A percentile compares a stretch with the other conserved stretches of the same genome.
Evolutionary conservation across 2,797 vertebrate species (phyloP).

Genomic region (Sitta carolinensis): DNA sequence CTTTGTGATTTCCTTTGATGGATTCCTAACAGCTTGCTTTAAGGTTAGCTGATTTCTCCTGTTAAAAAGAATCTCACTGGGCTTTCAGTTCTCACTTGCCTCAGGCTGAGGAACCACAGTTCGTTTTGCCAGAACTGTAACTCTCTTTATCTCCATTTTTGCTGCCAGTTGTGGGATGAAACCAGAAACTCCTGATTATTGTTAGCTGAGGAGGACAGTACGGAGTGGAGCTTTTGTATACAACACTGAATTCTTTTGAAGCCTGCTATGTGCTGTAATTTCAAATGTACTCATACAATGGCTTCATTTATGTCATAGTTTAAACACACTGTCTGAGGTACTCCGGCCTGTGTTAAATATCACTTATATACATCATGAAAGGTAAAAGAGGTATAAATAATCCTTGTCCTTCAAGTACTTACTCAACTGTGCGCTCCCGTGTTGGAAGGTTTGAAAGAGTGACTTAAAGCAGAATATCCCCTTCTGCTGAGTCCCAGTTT

Average conservation of each 20-base stretch:
- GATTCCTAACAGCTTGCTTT: neutral
- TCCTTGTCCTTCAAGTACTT: neutral
- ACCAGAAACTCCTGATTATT: neutral
- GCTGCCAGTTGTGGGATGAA: neutral
- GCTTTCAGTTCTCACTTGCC: neutral
- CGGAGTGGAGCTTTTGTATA: neutral
- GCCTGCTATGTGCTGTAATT: neutral
- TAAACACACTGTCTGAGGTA: neutral
- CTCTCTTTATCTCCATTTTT: neutral
- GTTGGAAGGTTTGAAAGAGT: neutral
- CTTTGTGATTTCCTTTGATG: neutral
- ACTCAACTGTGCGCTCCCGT: neutral
- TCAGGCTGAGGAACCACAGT: neutral
- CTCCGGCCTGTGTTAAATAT: neutral
- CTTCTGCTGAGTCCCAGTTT: neutral
- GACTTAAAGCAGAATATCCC: neutral
- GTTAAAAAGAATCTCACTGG: neutral
- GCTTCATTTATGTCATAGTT: conserved; percentile 6
- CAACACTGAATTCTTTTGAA: neutral
- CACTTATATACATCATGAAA: neutral
- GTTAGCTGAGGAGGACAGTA: neutral
- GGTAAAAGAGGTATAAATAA: neutral
- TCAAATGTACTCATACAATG: neutral
- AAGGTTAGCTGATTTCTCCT: neutral
- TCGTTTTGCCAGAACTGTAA: neutral